These are phyloP conservation scores for Tonatia bakeri DNA, from an alignment of 2,113 vertebrate genomes.

Conservation along the genomic window DNA sequence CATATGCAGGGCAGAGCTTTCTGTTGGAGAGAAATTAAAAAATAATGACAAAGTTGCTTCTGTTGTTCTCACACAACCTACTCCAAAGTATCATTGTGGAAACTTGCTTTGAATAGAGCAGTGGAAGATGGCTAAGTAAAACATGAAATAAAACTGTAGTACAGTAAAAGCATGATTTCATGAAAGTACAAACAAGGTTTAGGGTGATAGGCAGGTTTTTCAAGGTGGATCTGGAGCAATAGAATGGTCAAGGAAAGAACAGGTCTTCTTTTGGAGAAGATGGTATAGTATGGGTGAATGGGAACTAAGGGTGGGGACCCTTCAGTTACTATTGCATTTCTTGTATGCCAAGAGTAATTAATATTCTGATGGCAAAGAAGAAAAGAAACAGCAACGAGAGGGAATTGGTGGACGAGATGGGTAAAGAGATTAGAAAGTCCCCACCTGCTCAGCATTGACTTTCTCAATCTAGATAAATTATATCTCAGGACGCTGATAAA, in stretches of 20 bases:
- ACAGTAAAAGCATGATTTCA: not conserved
- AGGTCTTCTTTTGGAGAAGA: not conserved
- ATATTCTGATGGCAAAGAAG: not conserved
- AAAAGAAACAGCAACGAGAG: conserved; percentile 26
- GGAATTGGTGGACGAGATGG: not conserved
- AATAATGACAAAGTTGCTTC: not conserved
- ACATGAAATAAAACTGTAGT: not conserved
- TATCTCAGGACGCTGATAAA: conserved; percentile 44
- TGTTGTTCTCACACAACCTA: not conserved
- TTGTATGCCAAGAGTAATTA: conserved; percentile 46
- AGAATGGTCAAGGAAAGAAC: not conserved
- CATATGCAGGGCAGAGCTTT: not conserved
- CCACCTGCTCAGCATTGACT: conserved; percentile 41
- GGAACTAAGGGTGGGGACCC: not conserved
- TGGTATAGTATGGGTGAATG: not conserved
- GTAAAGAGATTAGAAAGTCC: conserved; percentile 15
- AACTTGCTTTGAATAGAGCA: conserved; percentile 31
- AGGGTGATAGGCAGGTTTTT: not conserved
- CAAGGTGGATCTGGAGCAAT: not conserved
- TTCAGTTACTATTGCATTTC: not conserved
- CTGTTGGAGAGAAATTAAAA: not conserved
- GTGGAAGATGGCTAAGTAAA: not conserved
- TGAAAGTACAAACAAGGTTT: not conserved
- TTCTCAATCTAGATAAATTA: conserved; percentile 45
- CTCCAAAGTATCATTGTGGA: conserved; percentile 12